phyloP scores from a whole-genome alignment of 1,140 invertebrate species.

The Antheraea pernyi region DNA sequence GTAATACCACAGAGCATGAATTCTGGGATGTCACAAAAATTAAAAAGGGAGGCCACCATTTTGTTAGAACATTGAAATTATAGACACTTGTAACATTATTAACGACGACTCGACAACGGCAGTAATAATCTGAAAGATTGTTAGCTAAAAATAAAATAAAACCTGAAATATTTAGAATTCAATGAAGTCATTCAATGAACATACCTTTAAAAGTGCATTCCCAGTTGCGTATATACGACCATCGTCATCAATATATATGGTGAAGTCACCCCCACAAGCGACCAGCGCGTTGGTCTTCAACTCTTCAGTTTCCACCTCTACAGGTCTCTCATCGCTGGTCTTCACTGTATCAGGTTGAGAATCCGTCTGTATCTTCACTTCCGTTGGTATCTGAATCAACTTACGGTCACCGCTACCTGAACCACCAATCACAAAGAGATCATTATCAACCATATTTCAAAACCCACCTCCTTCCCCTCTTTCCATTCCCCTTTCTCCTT shows the following conservation, averaged over 20 bases:
- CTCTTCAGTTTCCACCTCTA: conserved; percentile 33
- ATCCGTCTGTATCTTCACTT: conserved; percentile 47
- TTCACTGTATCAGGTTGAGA: conserved; percentile 38
- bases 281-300: conserved; percentile 46
- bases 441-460: too few relatives aligned
- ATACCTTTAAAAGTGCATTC: conserved; percentile 52
- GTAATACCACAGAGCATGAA: too few relatives aligned
- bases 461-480: too few relatives aligned
- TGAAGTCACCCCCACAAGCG: conserved; percentile 66
- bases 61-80: too few relatives aligned
- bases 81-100: too few relatives aligned
- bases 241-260: conserved; percentile 61
- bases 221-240: conserved; percentile 57
- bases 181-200: background rate
- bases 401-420: conserved; percentile 65
- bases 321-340: conserved; percentile 27
- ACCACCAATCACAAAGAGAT: background rate
- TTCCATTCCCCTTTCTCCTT: too few relatives aligned
- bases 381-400: conserved; percentile 53
- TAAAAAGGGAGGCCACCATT: too few relatives aligned
- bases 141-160: too few relatives aligned
- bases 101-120: too few relatives aligned
- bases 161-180: too few relatives aligned
- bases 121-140: too few relatives aligned
- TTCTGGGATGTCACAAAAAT: too few relatives aligned